A percentile compares a stretch with the other conserved stretches of the same genome.
phyloP scores from a whole-genome alignment of 2,797 vertebrate species.

The Phrynocephalus forsythii region DNA sequence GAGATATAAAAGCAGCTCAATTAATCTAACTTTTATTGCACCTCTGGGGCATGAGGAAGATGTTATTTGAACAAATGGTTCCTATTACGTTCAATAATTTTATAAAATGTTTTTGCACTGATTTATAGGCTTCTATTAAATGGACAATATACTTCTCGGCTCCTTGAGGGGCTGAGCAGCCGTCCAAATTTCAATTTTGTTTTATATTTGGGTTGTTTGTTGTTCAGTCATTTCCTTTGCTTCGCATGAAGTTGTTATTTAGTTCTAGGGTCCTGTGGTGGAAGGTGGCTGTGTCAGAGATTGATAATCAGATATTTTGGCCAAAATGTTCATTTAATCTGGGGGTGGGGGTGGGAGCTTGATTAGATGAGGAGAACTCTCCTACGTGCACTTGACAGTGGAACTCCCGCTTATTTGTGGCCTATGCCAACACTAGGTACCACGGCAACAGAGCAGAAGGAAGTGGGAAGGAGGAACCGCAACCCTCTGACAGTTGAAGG shows the following conservation, averaged over 20 bases:
- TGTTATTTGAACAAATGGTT: conserved; percentile 79
- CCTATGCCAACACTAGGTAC: no score
- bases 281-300: conserved; percentile 36
- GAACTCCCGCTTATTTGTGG: no score
- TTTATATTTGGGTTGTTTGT: background rate
- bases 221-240: conserved; percentile 26
- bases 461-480: no score
- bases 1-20: conserved; percentile 76
- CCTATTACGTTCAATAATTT: conserved; percentile 78
- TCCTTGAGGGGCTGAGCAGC: conserved; percentile 65
- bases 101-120: conserved; percentile 70
- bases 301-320: background rate
- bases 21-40: conserved; percentile 77
- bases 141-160: conserved; percentile 73
- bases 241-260: conserved; percentile 35
- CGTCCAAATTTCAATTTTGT: conserved; percentile 45
- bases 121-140: conserved; percentile 77
- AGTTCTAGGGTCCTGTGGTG: conserved; percentile 12
- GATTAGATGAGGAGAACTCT: background rate
- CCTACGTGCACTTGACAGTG: no score
- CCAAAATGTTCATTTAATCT: background rate
- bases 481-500: no score
- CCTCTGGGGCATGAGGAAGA: conserved; percentile 74
- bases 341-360: background rate
- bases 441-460: no score